Conservation (phyloP, 2,888 invertebrate genomes). For the Cartodere bifasciata region DNA sequence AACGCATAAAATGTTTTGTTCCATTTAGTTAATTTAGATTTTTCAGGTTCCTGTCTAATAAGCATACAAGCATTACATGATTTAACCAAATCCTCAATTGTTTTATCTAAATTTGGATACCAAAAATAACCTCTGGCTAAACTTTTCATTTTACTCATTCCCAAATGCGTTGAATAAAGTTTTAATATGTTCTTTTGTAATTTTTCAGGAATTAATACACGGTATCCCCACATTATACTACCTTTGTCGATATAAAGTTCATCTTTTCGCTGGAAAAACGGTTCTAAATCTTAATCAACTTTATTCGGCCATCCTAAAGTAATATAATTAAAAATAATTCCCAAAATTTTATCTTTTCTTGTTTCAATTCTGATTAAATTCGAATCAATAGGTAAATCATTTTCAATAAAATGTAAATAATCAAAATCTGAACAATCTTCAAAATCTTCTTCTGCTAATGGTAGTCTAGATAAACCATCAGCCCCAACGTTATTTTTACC, state of each 20-base stretch:
- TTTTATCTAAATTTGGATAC: constrained; percentile 8
- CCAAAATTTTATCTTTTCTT: constrained; percentile 4
- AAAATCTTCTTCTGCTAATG: constrained; percentile 1
- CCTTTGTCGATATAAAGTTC: constrained; percentile 9
- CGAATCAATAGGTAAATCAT: constrained; percentile 3
- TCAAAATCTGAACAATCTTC: constrained; percentile 1
- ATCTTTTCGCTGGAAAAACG: not conserved
- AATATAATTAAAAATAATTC: constrained; percentile 5
- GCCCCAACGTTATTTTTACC: constrained; percentile 6
- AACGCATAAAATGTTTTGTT: not conserved
- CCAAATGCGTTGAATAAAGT: constrained; percentile 11
- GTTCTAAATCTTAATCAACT: constrained; percentile 4
- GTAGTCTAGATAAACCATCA: constrained; percentile 5
- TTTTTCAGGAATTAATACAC: constrained; percentile 10
- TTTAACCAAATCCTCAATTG: constrained; percentile 6
- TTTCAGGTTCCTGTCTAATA: constrained; percentile 4
- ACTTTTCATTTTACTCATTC: constrained; percentile 11
- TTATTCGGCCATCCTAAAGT: constrained; percentile 5
- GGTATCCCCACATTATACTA: constrained; percentile 10
- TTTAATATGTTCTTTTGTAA: constrained; percentile 8
- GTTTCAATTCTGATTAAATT: constrained; percentile 1
- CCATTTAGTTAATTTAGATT: not conserved
- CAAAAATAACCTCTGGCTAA: constrained; percentile 11
- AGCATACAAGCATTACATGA: constrained; percentile 6
- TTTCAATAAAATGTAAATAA: constrained; percentile 7